Conservation (phyloP, 2,888 invertebrate genomes). For the Epicampocera succincta region DNA sequence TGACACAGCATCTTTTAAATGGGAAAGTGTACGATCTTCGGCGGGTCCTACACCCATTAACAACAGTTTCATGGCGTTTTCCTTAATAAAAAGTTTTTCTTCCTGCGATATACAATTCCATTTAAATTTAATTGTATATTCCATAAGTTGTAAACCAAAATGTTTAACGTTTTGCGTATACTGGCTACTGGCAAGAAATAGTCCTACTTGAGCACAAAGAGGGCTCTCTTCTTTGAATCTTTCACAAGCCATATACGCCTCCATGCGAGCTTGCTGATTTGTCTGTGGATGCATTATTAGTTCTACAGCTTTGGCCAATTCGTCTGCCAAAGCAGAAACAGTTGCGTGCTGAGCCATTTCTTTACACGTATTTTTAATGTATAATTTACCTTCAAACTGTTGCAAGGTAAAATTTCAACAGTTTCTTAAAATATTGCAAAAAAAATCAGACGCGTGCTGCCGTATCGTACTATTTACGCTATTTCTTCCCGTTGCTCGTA, state of each 20-base stretch:
- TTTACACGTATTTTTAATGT: not conserved
- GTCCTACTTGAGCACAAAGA: slow-evolving; percentile 91
- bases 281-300: slow-evolving; percentile 91
- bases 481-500: slow-evolving; percentile 32
- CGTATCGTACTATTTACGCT: slow-evolving; percentile 23
- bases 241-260: slow-evolving; percentile 93
- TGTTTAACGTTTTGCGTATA: slow-evolving; percentile 91
- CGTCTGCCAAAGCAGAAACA: slow-evolving; percentile 84
- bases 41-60: slow-evolving; percentile 89
- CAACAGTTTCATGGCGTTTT: slow-evolving; percentile 93
- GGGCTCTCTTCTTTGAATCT: slow-evolving; percentile 87
- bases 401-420: slow-evolving; percentile 22
- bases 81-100: slow-evolving; percentile 94
- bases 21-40: slow-evolving; percentile 85
- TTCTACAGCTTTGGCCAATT: slow-evolving; percentile 91
- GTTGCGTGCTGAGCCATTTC: slow-evolving; percentile 78
- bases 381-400: not conserved
- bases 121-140: slow-evolving; percentile 94
- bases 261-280: slow-evolving; percentile 88
- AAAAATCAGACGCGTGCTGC: slow-evolving; percentile 50
- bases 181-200: slow-evolving; percentile 89
- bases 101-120: slow-evolving; percentile 94
- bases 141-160: slow-evolving; percentile 95
- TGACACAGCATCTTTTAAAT: slow-evolving; percentile 92
- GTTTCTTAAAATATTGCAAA: slow-evolving; percentile 39